A percentile compares a stretch with the other conserved stretches of the same genome.
Conservation (phyloP, 2,113 vertebrate genomes). For the Salvator merianae region DNA sequence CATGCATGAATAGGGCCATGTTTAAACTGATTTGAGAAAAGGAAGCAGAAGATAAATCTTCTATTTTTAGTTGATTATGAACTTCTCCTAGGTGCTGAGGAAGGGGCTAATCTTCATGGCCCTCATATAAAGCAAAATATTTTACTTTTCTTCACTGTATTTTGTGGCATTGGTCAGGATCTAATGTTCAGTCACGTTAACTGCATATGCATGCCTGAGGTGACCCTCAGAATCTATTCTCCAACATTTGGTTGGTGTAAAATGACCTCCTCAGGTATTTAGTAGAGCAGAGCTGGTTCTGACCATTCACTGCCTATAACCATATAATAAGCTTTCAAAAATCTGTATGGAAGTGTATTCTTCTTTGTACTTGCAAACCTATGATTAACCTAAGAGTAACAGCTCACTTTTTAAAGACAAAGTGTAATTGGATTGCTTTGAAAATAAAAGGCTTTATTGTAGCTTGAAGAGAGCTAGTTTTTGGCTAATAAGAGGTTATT, state of each 20-base stretch:
- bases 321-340: constrained; percentile 14
- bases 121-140: not conserved
- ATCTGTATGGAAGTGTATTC: constrained; percentile 8
- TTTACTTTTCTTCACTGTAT: not conserved
- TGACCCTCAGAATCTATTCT: not conserved
- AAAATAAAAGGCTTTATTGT: constrained; percentile 24
- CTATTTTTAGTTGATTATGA: no score
- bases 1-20: no score
- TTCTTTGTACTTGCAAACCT: not conserved
- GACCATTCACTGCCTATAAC: not conserved
- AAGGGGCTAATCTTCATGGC: not conserved
- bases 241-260: not conserved
- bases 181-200: not conserved
- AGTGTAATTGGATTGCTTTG: constrained; percentile 18
- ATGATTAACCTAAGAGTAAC: constrained; percentile 1
- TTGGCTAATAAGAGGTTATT: constrained; percentile 30
- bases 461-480: constrained; percentile 3
- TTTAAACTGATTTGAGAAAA: no score
- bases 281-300: not conserved
- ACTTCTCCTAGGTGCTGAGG: no score
- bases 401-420: not conserved
- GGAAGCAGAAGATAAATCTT: no score
- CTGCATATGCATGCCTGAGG: not conserved
- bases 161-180: not conserved
- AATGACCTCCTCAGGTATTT: not conserved